Percentiles rank a stretch among this genome's conserved stretches.
Conservation (phyloP, 2,888 invertebrate species). For the Tipula vernalis region DNA sequence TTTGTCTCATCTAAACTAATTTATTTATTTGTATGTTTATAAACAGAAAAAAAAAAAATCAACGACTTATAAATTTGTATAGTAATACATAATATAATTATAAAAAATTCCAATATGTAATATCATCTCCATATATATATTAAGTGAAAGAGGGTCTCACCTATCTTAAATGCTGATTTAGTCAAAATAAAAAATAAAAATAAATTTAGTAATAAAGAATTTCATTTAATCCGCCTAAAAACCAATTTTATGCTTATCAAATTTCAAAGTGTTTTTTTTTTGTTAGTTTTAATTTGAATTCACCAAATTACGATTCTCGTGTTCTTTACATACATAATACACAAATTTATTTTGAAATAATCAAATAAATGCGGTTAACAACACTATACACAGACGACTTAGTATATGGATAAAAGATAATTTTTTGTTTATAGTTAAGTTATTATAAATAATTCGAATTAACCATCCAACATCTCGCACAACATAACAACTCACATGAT, state of each 20-base stretch:
- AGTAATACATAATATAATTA: neutral
- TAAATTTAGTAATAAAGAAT: neutral
- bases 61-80: neutral
- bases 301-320: neutral
- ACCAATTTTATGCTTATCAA: neutral
- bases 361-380: neutral
- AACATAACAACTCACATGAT: neutral
- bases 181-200: neutral
- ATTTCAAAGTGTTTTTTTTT: neutral
- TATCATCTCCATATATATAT: neutral
- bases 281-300: neutral
- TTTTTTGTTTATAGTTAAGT: neutral
- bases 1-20: neutral
- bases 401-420: neutral
- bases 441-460: neutral
- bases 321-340: neutral
- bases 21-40: neutral
- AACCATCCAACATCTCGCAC: neutral
- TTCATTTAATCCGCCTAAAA: neutral
- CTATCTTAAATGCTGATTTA: neutral
- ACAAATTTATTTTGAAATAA: neutral
- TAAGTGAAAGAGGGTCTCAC: neutral
- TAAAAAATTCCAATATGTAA: neutral
- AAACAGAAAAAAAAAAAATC: neutral
- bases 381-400: neutral